A percentile compares a stretch with the other conserved stretches of the same genome.
Conservation (phyloP, 1,140 invertebrate species). For the Nebria ingens region DNA sequence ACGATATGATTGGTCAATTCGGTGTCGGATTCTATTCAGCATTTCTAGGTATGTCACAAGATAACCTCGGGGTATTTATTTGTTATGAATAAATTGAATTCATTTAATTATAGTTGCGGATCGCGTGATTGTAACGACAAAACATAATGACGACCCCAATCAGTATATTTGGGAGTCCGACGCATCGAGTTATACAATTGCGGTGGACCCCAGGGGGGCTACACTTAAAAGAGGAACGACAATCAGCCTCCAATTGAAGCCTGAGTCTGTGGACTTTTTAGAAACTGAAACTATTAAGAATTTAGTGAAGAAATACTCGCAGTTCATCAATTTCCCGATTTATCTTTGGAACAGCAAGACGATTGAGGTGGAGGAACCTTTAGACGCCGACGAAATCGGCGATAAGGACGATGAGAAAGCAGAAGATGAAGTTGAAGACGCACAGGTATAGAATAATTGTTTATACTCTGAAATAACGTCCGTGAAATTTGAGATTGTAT, state of each 20-base stretch:
- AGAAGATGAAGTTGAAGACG: slow-evolving; percentile 32
- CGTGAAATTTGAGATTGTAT: background rate
- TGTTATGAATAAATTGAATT: background rate
- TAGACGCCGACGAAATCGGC: slow-evolving; percentile 43
- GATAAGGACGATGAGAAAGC: slow-evolving; percentile 24
- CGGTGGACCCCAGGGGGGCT: slow-evolving; percentile 87
- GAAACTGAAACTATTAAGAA: slow-evolving; percentile 84
- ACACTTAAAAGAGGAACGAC: slow-evolving; percentile 60
- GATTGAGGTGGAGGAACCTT: slow-evolving; percentile 73
- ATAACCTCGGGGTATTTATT: no score
- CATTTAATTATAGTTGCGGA: slow-evolving; percentile 58
- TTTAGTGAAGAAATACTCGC: slow-evolving; percentile 95
- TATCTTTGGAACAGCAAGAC: slow-evolving; percentile 93
- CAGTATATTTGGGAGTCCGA: slow-evolving; percentile 99
- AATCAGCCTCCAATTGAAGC: slow-evolving; percentile 80
- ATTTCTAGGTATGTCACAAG: slow-evolving; percentile 52
- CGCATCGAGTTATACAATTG: slow-evolving; percentile 76
- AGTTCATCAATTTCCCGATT: slow-evolving; percentile 99
- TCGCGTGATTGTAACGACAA: slow-evolving; percentile 85
- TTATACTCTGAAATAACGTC: slow-evolving; percentile 33
- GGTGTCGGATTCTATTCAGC: slow-evolving; percentile 97
- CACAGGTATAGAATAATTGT: no score
- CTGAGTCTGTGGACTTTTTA: slow-evolving; percentile 92
- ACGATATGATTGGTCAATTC: slow-evolving; percentile 90
- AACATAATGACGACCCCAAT: slow-evolving; percentile 89